Base-by-base conservation (phyloP, 2,797 vertebrate genomes). In the Melanotaenia trifasciata region DNA sequence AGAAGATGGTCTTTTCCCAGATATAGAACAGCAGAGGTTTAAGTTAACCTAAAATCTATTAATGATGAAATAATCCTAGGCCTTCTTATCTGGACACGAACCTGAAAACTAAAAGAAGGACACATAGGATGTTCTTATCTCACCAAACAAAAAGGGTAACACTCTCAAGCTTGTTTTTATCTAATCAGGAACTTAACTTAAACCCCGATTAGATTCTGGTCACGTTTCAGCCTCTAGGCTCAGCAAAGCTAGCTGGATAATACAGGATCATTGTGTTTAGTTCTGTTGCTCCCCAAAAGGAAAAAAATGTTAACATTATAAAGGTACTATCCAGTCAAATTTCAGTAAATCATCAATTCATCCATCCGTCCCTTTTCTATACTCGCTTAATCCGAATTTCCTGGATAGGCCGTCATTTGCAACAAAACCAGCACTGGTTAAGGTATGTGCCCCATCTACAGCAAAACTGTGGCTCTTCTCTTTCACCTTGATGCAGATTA, bases 81-180 rank as follows among this genome's bases (percentile, higher is more conserved):
- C 1, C 16, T 50, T 20, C 2, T 26, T 26, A 26, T 26, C 26
- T 68, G 32, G 24, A 57, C 28, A 16, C 4, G 35, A n/a, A 64
- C 24, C 20, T 24, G 22, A 26, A 53, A 53, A 71, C 6, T 26
- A 26, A 40, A 43, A 66, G 18, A 66, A 72, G 28, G 57, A 64
- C 65, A 74, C 14, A 51, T 2, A 9, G 18, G 60, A 43, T 40
- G 0, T 67, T 70, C 74, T 72, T 82, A 84, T 91, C 81, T 87
- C 85, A 90, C 85, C 83, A 58, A 89, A 85, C 77, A 84, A 80
- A 84, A 78, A 38, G 69, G 76, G n/a, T 53, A 68, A 54, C 70
- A 69, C 51, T 72, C 68, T 80, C 61, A 65, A 79, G 56, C 66
- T 61, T 63, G 78, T 26, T 83, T 64, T 83, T 80, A 72, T 81